These are phyloP conservation scores for Falcaria lacertinaria DNA, from an alignment of 2,888 invertebrate species.

Conservation along the genomic window DNA sequence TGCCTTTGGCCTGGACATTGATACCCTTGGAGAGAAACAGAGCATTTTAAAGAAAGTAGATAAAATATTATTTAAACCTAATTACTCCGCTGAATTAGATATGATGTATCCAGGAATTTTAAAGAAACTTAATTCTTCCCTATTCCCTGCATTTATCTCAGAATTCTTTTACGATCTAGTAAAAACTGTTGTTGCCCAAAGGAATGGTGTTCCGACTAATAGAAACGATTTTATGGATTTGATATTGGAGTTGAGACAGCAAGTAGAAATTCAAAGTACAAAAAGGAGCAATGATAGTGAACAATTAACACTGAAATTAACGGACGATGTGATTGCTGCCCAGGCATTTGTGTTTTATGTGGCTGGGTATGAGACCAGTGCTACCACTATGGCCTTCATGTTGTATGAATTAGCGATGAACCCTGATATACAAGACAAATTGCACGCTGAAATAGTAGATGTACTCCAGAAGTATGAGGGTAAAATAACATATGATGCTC, in stretches of 20 bases:
- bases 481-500: slow-evolving; percentile 47
- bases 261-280: slow-evolving; percentile 23
- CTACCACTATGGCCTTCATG: slow-evolving; percentile 51
- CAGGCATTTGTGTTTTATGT: slow-evolving; percentile 63
- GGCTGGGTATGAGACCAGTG: slow-evolving; percentile 66
- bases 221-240: slow-evolving; percentile 51
- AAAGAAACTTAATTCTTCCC: slow-evolving; percentile 26
- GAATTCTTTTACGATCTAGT: slow-evolving; percentile 35
- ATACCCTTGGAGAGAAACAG: slow-evolving; percentile 21
- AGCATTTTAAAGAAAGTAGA: slow-evolving; percentile 17
- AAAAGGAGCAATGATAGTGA: slow-evolving; percentile 15
- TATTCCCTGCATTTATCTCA: slow-evolving; percentile 25
- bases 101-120: slow-evolving; percentile 46
- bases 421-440: slow-evolving; percentile 49
- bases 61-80: slow-evolving; percentile 14
- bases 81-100: slow-evolving; percentile 25
- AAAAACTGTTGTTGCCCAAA: slow-evolving; percentile 24
- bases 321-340: slow-evolving; percentile 45
- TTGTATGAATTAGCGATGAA: slow-evolving; percentile 51
- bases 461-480: slow-evolving; percentile 37
- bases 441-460: slow-evolving; percentile 40
- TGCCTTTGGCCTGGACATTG: slow-evolving; percentile 39
- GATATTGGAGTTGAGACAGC: slow-evolving; percentile 35
- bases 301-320: slow-evolving; percentile 27
- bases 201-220: slow-evolving; percentile 32